phyloP scores from a whole-genome alignment of 1,140 invertebrate genomes.

The Ooceraea biroi region DNA sequence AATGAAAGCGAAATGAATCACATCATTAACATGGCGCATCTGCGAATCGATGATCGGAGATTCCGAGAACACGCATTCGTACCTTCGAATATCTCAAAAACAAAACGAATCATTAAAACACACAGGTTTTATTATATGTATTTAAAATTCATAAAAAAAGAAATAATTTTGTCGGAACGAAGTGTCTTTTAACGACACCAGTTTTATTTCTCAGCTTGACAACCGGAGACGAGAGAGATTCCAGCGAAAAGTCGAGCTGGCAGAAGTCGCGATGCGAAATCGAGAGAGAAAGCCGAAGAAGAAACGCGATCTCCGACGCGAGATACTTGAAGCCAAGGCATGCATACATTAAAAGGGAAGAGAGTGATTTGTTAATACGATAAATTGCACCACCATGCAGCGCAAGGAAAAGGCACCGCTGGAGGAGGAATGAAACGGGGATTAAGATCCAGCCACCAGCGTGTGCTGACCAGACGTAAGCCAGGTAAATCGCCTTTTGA shows the following conservation, averaged over 20 bases:
- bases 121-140: not conserved
- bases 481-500: conserved; percentile 54
- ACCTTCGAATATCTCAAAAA: not conserved
- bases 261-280: not conserved
- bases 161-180: not conserved
- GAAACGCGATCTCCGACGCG: not conserved
- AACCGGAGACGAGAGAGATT: not conserved
- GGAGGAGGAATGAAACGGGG: not conserved
- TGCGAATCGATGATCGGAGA: conserved; percentile 12
- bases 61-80: not conserved
- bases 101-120: too few species aligned
- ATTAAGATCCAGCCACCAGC: conserved; percentile 5
- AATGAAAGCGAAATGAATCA: conserved; percentile 49
- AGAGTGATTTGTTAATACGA: conserved; percentile 60
- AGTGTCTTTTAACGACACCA: not conserved
- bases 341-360: conserved; percentile 34
- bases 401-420: not conserved
- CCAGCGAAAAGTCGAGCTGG: not conserved
- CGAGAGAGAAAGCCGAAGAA: conserved; percentile 28
- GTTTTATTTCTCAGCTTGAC: not conserved
- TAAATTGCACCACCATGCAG: conserved; percentile 45
- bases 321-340: not conserved
- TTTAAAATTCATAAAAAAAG: not conserved
- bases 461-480: not conserved
- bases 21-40: conserved; percentile 4